Evolutionary conservation across 1,140 invertebrate species (phyloP), one percentile per base, ranked within the genome.

Genomic region (Papilio helenus): DNA sequence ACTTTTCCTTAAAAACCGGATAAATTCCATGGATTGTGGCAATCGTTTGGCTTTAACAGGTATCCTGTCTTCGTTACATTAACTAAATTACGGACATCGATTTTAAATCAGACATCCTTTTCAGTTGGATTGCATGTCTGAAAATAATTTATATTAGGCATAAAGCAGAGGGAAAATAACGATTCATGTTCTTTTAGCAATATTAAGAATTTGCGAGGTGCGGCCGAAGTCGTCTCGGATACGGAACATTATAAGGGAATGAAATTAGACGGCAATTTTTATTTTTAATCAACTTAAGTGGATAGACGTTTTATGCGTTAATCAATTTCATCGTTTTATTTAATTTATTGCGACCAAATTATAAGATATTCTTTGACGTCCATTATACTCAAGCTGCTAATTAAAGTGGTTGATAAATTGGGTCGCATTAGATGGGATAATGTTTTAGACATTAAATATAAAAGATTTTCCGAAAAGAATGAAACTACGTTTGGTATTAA

Each of bases 201-300:
- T 87, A 88, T 88, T 86, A 83, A 83, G 83, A 81, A 84, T 83
- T 85, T 78, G 86, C 85, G 80, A 87, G 87, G 87, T 88, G 87
- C 82, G 87, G 87, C 87, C 79, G 39, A 61, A 76, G 72, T 80
- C 79, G 76, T 77, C 61, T 79, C 71, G 79, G 72, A 51, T 80
- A 79, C 68, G 79, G 83, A 86, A 86, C 85, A 83, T 85, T 86
- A 84, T 83, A 79, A 80, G 80, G 79, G 76, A 84, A 88, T 85
- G 80, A 83, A 85, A 85, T 86, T 85, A 85, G 79, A 51, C n/a
- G 20, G 39, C 71, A 79, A 83, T 84, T 87, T n/a, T 85, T 82
- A 82, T 82, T 84, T 84, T 83, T 83, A 85, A 85, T 87, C 84
- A 79, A 84, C 73, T 80, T 80, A 83, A 82, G 83, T 77, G 76